Evolutionary conservation across 2,113 vertebrate species (phyloP), one percentile per base, ranked within the genome.

Genomic region (Leptosomus discolor): DNA sequence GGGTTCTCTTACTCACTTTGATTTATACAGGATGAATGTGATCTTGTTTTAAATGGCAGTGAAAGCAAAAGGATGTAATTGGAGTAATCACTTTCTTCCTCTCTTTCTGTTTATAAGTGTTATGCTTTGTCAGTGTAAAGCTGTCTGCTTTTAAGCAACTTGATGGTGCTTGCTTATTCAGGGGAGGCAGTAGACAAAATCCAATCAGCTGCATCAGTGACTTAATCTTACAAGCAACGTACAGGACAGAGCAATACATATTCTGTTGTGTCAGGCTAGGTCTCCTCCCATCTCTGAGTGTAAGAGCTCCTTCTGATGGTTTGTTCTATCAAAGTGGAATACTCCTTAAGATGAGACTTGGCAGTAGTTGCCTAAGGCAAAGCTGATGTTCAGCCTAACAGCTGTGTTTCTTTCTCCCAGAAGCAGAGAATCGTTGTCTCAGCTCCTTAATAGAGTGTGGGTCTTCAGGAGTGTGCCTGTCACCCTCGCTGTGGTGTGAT

Each of bases 401-500:
- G 13, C n/a, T 79, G 30, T 75, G 23, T 46, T 56, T 20, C 4
- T 91, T 26, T 88, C 23, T 71, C 64, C 73, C 81, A 6, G 14
- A 90, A 98, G 98, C 95, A 30, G 46, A 58, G 18, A 70, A 67
- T n/a, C 83, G 6, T 29, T 98, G 97, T 50, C 8, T 68, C 0
- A 15, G 12, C 68, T 96, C 97, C 5, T 95, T 95, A 65, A 92
- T 98, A 6, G 96, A 97, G 61, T 98, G 98, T 16, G 95, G 97
- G 37, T 93, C 95, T 27, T 97, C 97, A 1, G 96, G 97, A 58
- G 71, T 58, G 41, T 98, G 98, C 41, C 13, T 98, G 19, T 14
- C 54, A 2, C 14, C 96, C 56, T 96, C 94, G 0, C 57, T 95
- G n/a, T 98, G 98, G 98, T 98, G 98, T 0, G 97, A 98, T 0